Evolutionary conservation across 2,888 invertebrate species (phyloP).

Genomic region (Entomobrya multifasciata): DNA sequence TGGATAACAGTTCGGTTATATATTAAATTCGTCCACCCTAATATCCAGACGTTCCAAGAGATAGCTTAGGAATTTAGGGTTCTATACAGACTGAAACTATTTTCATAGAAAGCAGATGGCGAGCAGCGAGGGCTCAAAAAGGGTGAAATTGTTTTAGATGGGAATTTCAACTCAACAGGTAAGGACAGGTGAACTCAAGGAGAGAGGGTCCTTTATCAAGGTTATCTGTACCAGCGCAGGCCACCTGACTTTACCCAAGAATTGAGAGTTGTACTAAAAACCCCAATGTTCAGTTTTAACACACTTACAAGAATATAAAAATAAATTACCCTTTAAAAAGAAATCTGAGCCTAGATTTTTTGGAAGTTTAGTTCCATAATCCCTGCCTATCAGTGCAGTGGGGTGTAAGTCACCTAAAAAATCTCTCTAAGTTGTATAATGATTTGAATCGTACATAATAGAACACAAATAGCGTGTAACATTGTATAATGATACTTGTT

Average conservation of each 20-base stretch:
- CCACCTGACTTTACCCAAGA: neutral
- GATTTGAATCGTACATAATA: too few relatives aligned
- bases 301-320: neutral
- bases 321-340: neutral
- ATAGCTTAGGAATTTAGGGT: too few relatives aligned
- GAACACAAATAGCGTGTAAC: too few relatives aligned
- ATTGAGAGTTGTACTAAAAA: neutral
- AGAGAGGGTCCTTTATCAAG: constrained; percentile 66
- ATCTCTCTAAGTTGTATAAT: too few relatives aligned
- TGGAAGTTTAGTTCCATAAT: too few relatives aligned
- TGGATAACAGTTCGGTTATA: too few relatives aligned
- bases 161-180: neutral
- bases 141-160: constrained; percentile 5
- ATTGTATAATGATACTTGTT: too few relatives aligned
- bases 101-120: constrained; percentile 66
- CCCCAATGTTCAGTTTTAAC: neutral
- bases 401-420: too few relatives aligned
- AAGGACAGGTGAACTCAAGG: constrained; percentile 48
- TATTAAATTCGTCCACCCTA: too few relatives aligned
- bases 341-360: too few relatives aligned
- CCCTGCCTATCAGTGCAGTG: too few relatives aligned
- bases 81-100: neutral
- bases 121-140: constrained; percentile 21
- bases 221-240: neutral
- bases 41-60: too few relatives aligned